A percentile compares a stretch with the other conserved stretches of the same genome.
These are phyloP conservation scores for Cryptomyrus ogoouensis DNA, from an alignment of 2,113 vertebrate species.

Conservation along the genomic window DNA sequence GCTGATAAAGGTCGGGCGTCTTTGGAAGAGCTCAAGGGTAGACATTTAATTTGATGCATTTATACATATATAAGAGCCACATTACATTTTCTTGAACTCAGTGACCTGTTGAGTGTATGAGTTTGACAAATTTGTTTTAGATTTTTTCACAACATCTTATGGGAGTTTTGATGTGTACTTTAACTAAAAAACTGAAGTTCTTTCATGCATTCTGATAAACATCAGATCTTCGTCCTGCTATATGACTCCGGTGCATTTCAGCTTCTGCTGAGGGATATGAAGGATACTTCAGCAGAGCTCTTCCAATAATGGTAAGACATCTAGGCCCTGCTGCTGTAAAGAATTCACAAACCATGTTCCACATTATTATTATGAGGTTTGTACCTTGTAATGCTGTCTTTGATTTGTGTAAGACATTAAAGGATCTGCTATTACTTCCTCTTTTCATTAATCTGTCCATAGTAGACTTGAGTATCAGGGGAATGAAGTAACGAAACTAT, in stretches of 20 bases:
- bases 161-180: neutral
- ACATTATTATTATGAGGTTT: neutral
- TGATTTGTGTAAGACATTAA: neutral
- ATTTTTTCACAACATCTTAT: neutral
- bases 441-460: neutral
- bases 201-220: neutral
- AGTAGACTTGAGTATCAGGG: neutral
- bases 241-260: neutral
- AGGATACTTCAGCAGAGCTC: neutral
- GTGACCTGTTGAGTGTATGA: neutral
- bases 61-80: neutral
- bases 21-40: neutral
- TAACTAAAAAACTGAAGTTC: neutral
- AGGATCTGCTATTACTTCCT: neutral
- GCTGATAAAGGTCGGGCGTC: neutral
- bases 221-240: neutral
- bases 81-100: neutral
- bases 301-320: neutral
- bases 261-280: neutral
- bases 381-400: neutral
- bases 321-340: neutral
- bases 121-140: neutral
- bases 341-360: neutral
- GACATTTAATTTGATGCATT: neutral
- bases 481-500: neutral